These are phyloP conservation scores for Leptinotarsa undecemlineata DNA, from an alignment of 1,140 invertebrate species.

Conservation along the genomic window DNA sequence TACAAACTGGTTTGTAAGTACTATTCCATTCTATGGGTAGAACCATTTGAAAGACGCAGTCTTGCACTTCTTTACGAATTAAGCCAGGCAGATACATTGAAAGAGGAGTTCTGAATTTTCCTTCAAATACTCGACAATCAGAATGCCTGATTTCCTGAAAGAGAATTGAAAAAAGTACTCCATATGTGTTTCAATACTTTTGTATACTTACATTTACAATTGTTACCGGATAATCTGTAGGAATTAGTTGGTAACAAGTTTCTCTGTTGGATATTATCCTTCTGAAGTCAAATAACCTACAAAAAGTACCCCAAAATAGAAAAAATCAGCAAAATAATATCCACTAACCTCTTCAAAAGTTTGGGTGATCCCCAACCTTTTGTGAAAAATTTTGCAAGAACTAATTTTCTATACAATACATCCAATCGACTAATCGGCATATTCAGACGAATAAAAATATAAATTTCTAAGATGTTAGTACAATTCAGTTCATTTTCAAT, in stretches of 20 bases:
- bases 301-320: constrained; percentile 10
- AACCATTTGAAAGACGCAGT: constrained; percentile 82
- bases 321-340: background rate
- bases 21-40: constrained; percentile 80
- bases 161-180: background rate
- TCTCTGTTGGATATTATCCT: constrained; percentile 85
- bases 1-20: constrained; percentile 80
- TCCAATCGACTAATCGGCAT: constrained; percentile 83
- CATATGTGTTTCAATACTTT: background rate
- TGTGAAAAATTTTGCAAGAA: constrained; percentile 92
- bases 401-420: constrained; percentile 83
- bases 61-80: constrained; percentile 81
- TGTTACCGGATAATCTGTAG: constrained; percentile 81
- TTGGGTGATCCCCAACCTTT: constrained; percentile 96
- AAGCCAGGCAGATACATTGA: constrained; percentile 81
- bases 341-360: constrained; percentile 79
- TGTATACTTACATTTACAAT: constrained; percentile 77
- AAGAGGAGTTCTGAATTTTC: constrained; percentile 87
- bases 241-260: constrained; percentile 80
- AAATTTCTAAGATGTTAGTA: too few species aligned
- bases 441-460: constrained; percentile 29
- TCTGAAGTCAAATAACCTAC: constrained; percentile 86
- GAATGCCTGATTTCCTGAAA: constrained; percentile 75
- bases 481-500: too few species aligned
- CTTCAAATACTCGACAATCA: constrained; percentile 81